Conservation (phyloP, 1,140 invertebrate genomes). For the Drosophila hydei region DNA sequence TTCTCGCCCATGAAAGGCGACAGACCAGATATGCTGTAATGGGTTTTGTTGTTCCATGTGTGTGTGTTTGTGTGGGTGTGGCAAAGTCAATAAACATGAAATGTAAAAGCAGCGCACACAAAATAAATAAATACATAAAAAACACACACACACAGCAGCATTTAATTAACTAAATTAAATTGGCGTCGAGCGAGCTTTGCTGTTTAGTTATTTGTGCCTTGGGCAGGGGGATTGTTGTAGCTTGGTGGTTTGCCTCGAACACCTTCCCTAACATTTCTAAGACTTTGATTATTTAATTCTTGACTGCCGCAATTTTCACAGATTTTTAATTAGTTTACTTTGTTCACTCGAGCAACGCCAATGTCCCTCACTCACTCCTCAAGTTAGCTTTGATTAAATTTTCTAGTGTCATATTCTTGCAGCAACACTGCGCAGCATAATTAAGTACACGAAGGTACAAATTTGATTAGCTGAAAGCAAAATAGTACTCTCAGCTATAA, state of each 20-base stretch:
- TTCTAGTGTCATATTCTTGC: conserved; percentile 15
- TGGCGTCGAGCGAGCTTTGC: conserved; percentile 30
- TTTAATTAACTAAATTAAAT: conserved; percentile 82
- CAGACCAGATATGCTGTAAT: conserved; percentile 94
- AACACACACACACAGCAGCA: conserved; percentile 48
- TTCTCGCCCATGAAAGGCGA: conserved; percentile 99
- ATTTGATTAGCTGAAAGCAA: too few relatives aligned
- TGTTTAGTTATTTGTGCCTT: neutral
- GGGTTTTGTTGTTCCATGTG: conserved; percentile 34
- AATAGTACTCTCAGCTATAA: too few relatives aligned
- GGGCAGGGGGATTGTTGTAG: neutral
- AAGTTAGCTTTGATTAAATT: conserved; percentile 38
- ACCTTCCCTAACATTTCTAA: conserved; percentile 27
- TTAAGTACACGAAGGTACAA: too few relatives aligned
- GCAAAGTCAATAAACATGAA: conserved; percentile 78
- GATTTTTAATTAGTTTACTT: conserved; percentile 72
- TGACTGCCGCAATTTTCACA: conserved; percentile 43
- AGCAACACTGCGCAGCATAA: neutral
- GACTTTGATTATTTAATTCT: conserved; percentile 70
- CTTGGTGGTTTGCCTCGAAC: neutral
- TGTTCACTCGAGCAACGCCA: neutral
- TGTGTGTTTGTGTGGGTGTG: conserved; percentile 30
- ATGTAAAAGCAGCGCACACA: conserved; percentile 71
- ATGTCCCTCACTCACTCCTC: neutral
- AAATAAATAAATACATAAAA: conserved; percentile 73